Evolutionary conservation across 2,888 invertebrate genomes (phyloP).

Genomic region (Epiblema foenella): DNA sequence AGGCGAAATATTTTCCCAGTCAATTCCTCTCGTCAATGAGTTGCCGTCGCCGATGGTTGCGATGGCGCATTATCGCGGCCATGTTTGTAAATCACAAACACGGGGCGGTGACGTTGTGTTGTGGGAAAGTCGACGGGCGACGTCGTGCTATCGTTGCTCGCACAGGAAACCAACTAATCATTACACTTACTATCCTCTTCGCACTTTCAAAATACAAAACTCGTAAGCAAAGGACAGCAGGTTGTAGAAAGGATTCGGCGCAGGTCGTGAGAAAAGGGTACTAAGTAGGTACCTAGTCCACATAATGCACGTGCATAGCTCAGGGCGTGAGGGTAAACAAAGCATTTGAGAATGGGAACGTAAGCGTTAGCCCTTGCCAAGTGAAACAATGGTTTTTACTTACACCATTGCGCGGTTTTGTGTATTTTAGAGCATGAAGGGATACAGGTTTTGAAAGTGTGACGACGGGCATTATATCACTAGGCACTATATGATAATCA

Average conservation of each 20-base stretch:
- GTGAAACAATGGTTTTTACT: slow-evolving; percentile 43
- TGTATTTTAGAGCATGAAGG: slow-evolving; percentile 43
- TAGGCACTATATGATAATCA: neutral
- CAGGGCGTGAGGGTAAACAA: slow-evolving; percentile 44
- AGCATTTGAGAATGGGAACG: slow-evolving; percentile 42
- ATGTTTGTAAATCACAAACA: slow-evolving; percentile 56
- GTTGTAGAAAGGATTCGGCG: slow-evolving; percentile 14
- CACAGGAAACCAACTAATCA: slow-evolving; percentile 41
- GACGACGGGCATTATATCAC: slow-evolving; percentile 17
- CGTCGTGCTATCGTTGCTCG: slow-evolving; percentile 51
- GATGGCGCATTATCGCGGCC: slow-evolving; percentile 48
- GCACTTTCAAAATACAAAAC: slow-evolving; percentile 24
- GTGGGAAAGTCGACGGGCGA: slow-evolving; percentile 47
- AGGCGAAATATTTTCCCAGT: slow-evolving; percentile 59
- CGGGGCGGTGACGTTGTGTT: slow-evolving; percentile 47
- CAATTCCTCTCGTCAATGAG: slow-evolving; percentile 49
- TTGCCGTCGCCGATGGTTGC: slow-evolving; percentile 53
- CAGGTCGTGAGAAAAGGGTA: slow-evolving; percentile 31
- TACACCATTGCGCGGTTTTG: slow-evolving; percentile 42
- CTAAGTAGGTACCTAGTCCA: slow-evolving; percentile 45
- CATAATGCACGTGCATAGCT: slow-evolving; percentile 45
- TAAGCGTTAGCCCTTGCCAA: slow-evolving; percentile 38
- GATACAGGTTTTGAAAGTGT: slow-evolving; percentile 39
- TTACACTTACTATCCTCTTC: slow-evolving; percentile 33
- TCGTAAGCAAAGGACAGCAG: slow-evolving; percentile 24